A percentile compares a stretch with the other conserved stretches of the same genome.
Conservation (phyloP, 2,113 vertebrate genomes). For the Peromyscus leucopus region DNA sequence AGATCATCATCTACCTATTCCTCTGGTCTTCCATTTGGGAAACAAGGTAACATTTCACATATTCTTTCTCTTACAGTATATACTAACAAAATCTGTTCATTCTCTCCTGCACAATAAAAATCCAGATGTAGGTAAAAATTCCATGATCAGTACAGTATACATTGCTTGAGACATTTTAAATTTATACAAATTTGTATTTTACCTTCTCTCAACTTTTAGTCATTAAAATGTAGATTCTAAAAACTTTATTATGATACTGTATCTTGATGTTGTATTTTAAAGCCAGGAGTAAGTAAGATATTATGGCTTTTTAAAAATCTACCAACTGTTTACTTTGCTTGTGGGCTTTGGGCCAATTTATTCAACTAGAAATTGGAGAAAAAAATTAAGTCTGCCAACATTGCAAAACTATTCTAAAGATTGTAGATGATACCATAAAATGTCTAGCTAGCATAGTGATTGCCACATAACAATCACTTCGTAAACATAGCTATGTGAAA, state of each 20-base stretch:
- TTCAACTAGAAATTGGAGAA: neutral
- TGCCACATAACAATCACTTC: neutral
- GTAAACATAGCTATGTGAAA: neutral
- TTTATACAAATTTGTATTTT: neutral
- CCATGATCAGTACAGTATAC: neutral
- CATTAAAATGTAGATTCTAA: neutral
- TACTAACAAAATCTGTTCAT: neutral
- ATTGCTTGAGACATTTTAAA: neutral
- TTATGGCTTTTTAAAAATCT: neutral
- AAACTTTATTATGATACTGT: neutral
- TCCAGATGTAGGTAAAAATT: neutral
- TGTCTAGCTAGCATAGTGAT: neutral
- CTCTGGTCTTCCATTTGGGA: neutral
- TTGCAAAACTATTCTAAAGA: neutral
- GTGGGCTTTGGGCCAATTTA: neutral
- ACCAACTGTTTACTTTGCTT: neutral
- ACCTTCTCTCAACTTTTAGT: neutral
- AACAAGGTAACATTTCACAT: conserved; percentile 31
- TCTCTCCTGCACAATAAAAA: neutral
- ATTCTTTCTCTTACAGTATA: neutral
- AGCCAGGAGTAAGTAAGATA: neutral
- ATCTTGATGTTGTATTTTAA: neutral
- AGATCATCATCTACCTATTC: neutral
- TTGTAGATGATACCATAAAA: neutral
- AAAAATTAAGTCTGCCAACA: neutral